A percentile compares a stretch with the other conserved stretches of the same genome.
Conservation (phyloP, 2,888 invertebrate genomes). For the Papilio demoleus region DNA sequence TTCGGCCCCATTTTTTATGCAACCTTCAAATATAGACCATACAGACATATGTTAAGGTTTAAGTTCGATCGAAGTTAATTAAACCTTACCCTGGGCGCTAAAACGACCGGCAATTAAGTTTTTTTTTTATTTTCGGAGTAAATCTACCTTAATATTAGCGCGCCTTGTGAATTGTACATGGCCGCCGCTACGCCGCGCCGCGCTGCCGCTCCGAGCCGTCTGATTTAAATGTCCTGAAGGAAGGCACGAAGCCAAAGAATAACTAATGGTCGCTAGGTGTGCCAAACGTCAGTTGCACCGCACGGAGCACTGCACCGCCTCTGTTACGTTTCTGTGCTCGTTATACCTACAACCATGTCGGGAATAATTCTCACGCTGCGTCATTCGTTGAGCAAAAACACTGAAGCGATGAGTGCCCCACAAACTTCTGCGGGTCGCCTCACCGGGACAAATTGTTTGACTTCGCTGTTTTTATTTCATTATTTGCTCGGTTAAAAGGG, state of each 20-base stretch:
- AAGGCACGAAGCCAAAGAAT: background rate
- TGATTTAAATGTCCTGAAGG: constrained; percentile 1
- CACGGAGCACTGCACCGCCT: too few relatives aligned
- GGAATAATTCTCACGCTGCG: background rate
- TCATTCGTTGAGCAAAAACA: background rate
- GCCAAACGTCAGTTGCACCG: too few relatives aligned
- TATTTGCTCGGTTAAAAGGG: constrained; percentile 35
- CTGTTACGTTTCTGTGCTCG: too few relatives aligned
- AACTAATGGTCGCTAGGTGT: background rate
- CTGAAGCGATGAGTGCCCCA: too few relatives aligned
- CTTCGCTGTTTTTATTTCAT: constrained; percentile 33
- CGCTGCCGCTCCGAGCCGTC: background rate
- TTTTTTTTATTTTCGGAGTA: constrained; percentile 26
- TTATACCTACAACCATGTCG: too few relatives aligned
- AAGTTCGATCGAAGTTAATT: background rate
- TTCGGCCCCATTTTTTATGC: constrained; percentile 28
- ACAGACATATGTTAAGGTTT: background rate
- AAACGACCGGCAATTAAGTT: constrained; percentile 35
- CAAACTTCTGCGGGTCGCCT: too few relatives aligned
- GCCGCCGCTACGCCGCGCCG: background rate
- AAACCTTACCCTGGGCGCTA: constrained; percentile 19
- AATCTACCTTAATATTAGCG: constrained; percentile 29
- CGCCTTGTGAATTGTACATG: background rate
- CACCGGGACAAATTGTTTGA: constrained; percentile 7
- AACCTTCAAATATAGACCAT: constrained; percentile 1